phyloP scores from a whole-genome alignment of 1,140 invertebrate species.

The Conus ventricosus region DNA sequence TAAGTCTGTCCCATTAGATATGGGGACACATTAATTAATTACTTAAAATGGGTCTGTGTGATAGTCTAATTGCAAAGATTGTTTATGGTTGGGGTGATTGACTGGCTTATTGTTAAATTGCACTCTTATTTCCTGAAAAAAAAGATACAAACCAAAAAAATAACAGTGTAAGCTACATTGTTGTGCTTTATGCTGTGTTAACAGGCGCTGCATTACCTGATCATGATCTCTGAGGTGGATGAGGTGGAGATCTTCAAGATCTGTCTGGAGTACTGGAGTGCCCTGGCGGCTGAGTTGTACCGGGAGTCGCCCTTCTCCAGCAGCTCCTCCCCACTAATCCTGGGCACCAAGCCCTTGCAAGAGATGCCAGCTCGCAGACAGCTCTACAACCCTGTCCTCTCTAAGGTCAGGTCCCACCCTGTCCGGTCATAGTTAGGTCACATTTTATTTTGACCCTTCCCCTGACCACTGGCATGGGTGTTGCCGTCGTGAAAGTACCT shows the following conservation, averaged over 20 bases:
- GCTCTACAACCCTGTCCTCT: conserved; percentile 71
- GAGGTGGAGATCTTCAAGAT: conserved; percentile 99
- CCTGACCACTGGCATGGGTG: neutral
- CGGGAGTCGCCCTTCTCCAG: conserved; percentile 77
- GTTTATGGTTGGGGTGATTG: too few relatives aligned
- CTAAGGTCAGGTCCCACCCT: conserved; percentile 57
- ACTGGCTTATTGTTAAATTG: too few relatives aligned
- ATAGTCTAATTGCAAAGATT: too few relatives aligned
- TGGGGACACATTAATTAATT: neutral
- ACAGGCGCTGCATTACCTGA: conserved; percentile 91
- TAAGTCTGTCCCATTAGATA: conserved; percentile 44
- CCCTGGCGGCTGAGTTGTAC: conserved; percentile 92
- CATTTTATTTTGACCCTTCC: neutral
- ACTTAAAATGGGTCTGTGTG: neutral
- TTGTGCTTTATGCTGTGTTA: conserved; percentile 39
- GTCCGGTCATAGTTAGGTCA: neutral
- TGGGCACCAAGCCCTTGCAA: conserved; percentile 60
- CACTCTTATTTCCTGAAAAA: too few relatives aligned
- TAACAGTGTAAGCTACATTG: neutral
- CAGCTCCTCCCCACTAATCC: conserved; percentile 58
- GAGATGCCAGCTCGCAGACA: conserved; percentile 69
- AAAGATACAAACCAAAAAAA: neutral
- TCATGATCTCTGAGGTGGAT: conserved; percentile 98
- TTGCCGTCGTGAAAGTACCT: too few relatives aligned
- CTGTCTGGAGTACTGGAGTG: conserved; percentile 99